These are phyloP conservation scores for Merops nubicus DNA, from an alignment of 2,113 vertebrate genomes.

Conservation along the genomic window DNA sequence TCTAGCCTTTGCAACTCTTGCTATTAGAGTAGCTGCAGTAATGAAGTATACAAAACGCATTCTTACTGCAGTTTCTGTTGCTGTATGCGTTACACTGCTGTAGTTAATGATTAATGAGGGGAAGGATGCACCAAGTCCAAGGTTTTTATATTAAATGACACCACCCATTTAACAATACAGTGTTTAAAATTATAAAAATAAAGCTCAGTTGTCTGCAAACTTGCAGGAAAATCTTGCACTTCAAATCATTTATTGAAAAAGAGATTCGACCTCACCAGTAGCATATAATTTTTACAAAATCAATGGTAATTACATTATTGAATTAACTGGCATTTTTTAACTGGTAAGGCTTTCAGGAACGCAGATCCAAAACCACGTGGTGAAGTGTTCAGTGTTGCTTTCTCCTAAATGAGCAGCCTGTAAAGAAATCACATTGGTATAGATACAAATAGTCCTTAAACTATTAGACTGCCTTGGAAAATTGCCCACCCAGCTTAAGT, in stretches of 20 bases:
- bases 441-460: background rate
- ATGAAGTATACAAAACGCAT: background rate
- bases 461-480: background rate
- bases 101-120: background rate
- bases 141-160: background rate
- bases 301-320: conserved; percentile 48
- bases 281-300: conserved; percentile 58
- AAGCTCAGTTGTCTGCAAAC: background rate
- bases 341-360: conserved; percentile 69
- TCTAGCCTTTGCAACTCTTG: background rate
- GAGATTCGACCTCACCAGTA: conserved; percentile 44
- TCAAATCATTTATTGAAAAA: conserved; percentile 72
- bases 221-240: conserved; percentile 1
- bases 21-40: background rate
- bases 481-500: background rate
- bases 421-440: conserved; percentile 37
- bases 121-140: background rate
- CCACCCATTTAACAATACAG: background rate
- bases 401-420: conserved; percentile 91
- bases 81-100: background rate
- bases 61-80: background rate
- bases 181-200: conserved; percentile 24
- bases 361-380: conserved; percentile 6
- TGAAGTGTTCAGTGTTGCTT: conserved; percentile 84
- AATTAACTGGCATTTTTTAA: conserved; percentile 62